Base-by-base conservation (phyloP, 2,797 vertebrate species). In the Mormyrops boulengeri region DNA sequence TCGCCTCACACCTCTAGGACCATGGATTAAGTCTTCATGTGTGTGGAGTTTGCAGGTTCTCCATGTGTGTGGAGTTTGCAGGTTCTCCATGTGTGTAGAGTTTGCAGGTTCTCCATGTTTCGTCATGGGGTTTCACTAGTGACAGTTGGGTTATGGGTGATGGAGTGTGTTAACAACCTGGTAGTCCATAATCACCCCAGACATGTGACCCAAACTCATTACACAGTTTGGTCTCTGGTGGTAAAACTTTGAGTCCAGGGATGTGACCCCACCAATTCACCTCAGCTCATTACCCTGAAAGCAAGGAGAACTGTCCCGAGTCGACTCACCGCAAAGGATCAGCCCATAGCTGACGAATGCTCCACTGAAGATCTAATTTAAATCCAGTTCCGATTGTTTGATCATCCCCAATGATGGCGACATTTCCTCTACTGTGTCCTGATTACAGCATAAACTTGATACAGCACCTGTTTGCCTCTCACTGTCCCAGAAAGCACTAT, bases 401-500 rank as follows among this genome's bases (percentile, higher is more conserved):
- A 87, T 87, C 53, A n/a, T 60, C 53, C 52, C 26, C 44, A 26
- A 30, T 60, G 85, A 87, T 86, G 84, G 84, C 2, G 26, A 26
- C 26, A 55, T 30, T 52, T 52, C 73, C 19, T 34, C 22, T 12
- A 0, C 84, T n/a, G 7, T 55, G 84, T 52, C 85, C 85, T 87
- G 26, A 87, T 87, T 87, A 57, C 19, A 41, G 53, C 85, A 57
- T 52, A 57, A 60, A 38, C 85, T 55, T 30, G 19, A 34, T n/a
- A 84, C 50, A 57, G 85, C 88, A 88, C 88, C 86, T 89, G 87
- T 87, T 60, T 85, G 22, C 84, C 73, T 62, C 57, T 84, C 69
- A 4, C 8, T 89, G 91, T 34, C 90, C 91, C 89, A 91, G 89
- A 91, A 90, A 89, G 69, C 50, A 88, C 57, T 89, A 49, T 60